Evolutionary conservation across 2,888 invertebrate species (phyloP), one percentile per base, ranked within the genome.

Genomic region (Neoscelio sp.): DNA sequence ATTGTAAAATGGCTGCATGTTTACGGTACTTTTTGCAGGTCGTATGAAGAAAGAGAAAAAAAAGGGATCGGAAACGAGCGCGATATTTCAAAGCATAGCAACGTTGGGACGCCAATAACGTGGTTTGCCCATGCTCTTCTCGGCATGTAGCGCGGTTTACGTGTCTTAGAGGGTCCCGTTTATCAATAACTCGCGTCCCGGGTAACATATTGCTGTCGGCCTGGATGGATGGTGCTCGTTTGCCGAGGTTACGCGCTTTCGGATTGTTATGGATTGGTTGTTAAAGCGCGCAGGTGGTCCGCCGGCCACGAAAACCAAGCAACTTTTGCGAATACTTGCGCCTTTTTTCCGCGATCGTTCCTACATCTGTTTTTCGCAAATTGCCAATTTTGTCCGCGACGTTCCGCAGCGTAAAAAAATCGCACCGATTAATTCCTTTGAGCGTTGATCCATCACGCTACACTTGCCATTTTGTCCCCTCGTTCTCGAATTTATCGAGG

Each of bases 161-260:
- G 80, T 68, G 64, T 64, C 79, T 79, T 79, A 74, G 70, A 64
- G 78, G 64, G 74, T 52, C 70, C 78, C 82, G 81, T 81, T 82
- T 83, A 83, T 84, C 83, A 83, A 84, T 84, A 84, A 84, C 82
- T 73, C 76, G 79, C 76, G 68, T 71, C 78, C 80, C 80, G 77
- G 80, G 60, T 73, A 82, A 85, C 85, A 83, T 85, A 85, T 85
- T 84, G 84, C 84, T 74, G 81, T 78, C 80, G 75, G 82, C 80
- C 71, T 80, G 78, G 84, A 85, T 85, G 85, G 84, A 85, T 85
- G 84, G 82, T 77, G 82, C 82, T 86, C 85, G 84, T 86, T 86
- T 84, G 84, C 84, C 81, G 85, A 85, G 84, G 85, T 85, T 86
- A 84, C 84, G 83, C 81, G 75, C 58, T 65, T 74, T 62, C 82